Evolutionary conservation across 92 coral and sea anemone species (phyloP), one percentile per base, ranked within the genome.

Genomic region (Zoanthus sociatus): DNA sequence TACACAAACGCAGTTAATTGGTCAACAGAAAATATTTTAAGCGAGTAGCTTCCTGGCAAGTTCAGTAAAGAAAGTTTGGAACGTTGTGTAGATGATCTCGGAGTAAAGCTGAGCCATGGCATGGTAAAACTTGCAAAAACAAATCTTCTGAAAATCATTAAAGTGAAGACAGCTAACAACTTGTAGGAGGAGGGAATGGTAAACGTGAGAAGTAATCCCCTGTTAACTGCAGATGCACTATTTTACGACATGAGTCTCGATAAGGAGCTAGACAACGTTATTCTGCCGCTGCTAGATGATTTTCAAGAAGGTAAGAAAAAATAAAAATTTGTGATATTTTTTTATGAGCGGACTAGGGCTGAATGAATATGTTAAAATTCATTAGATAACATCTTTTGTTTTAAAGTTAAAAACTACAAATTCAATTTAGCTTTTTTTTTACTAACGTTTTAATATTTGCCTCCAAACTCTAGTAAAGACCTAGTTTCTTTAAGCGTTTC

Each of bases 171-270:
- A 30, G 0, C 45, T 69, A 3, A 1, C 31, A 20, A 3, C 10
- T 69, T 8, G 44, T 69, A 0, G n/a, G 12, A 5, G 0, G 14
- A 18, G 26, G 85, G 85, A 42, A 81, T 81, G 85, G 85, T 81
- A 63, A 81, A 81, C 44, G 44, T 64, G 21, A 20, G 47, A 64
- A 46, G 85, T 16, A 64, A n/a, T 7, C 76, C 85, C 60, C 54
- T 68, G 3, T 46, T 61, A 8, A 63, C 76, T 12, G 58, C 60
- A 7, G 85, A 46, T 20, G 61, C 58, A 46, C 26, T 66, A 60
- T 81, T 37, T 70, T 48, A 81, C 85, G 85, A 50, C 18, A 81
- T 81, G 85, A 63, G 76, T 63, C 17, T 46, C 20, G 85, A 81
- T 45, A 54, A 67, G 66, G 85, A 81, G 75, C 42, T 81, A 32